Evolutionary conservation across 2,113 vertebrate genomes (phyloP).

Genomic region (Capreolus pygargus): DNA sequence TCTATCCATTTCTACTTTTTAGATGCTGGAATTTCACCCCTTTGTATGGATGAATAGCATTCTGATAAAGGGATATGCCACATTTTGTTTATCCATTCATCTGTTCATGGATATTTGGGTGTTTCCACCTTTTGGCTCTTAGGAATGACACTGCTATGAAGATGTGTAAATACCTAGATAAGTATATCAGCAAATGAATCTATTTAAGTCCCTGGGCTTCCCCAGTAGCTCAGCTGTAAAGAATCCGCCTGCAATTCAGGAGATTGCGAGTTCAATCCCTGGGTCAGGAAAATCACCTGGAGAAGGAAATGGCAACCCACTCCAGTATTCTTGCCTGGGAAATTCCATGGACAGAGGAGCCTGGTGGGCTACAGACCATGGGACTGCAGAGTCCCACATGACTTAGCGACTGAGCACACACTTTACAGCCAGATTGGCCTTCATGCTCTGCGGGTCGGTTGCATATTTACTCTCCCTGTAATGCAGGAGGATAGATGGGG

Average conservation of each 20-base stretch:
- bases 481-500: neutral
- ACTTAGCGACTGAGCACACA: neutral
- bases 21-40: neutral
- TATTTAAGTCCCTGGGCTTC: neutral
- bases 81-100: neutral
- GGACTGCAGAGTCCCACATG: neutral
- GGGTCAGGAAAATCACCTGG: neutral
- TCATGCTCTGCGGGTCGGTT: neutral
- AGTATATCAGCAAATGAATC: neutral
- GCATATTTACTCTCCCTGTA: neutral
- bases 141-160: neutral
- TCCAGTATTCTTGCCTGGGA: neutral
- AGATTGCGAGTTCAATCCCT: neutral
- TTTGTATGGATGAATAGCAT: neutral
- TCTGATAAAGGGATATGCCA: neutral
- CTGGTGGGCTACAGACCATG: neutral
- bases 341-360: neutral
- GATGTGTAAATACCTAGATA: neutral
- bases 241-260: neutral
- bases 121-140: neutral
- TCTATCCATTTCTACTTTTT: neutral
- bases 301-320: neutral
- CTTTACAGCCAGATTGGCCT: neutral
- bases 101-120: neutral
- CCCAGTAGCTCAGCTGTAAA: neutral